Conservation (phyloP, 2,888 invertebrate genomes). For the Bhutanitis thaidina region DNA sequence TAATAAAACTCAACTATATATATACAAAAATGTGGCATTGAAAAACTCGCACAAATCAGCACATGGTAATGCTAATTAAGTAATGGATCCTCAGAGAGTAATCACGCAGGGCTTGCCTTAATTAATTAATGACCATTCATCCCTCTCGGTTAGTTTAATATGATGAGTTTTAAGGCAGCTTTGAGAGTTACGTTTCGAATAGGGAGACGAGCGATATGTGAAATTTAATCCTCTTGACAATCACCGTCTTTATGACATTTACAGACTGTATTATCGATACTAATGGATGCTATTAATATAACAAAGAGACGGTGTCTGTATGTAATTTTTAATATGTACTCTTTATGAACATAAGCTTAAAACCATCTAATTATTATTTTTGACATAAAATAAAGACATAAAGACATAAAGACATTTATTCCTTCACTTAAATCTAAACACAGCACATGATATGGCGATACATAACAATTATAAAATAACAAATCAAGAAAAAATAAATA, state of each 20-base stretch:
- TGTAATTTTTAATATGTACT: too few relatives aligned
- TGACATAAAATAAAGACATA: too few relatives aligned
- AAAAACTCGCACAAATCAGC: slow-evolving; percentile 38
- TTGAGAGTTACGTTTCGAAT: slow-evolving; percentile 24
- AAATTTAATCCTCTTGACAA: slow-evolving; percentile 17
- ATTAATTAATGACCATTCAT: slow-evolving; percentile 76
- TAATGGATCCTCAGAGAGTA: slow-evolving; percentile 66
- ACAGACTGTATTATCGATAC: too few relatives aligned
- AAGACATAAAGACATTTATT: too few relatives aligned
- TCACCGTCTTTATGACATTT: not conserved
- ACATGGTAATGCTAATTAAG: slow-evolving; percentile 69
- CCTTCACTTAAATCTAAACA: too few relatives aligned
- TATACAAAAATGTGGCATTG: slow-evolving; percentile 15
- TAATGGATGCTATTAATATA: too few relatives aligned
- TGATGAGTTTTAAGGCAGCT: slow-evolving; percentile 44
- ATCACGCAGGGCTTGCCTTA: slow-evolving; percentile 66
- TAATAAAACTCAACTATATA: not conserved
- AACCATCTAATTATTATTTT: too few relatives aligned
- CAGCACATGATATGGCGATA: too few relatives aligned
- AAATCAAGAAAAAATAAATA: too few relatives aligned
- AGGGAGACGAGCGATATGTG: slow-evolving; percentile 11
- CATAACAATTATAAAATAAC: too few relatives aligned
- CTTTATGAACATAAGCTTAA: too few relatives aligned
- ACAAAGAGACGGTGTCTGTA: too few relatives aligned
- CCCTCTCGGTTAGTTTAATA: slow-evolving; percentile 56